Conservation (phyloP, 1,140 invertebrate genomes). For the Temnothorax longispinosus region DNA sequence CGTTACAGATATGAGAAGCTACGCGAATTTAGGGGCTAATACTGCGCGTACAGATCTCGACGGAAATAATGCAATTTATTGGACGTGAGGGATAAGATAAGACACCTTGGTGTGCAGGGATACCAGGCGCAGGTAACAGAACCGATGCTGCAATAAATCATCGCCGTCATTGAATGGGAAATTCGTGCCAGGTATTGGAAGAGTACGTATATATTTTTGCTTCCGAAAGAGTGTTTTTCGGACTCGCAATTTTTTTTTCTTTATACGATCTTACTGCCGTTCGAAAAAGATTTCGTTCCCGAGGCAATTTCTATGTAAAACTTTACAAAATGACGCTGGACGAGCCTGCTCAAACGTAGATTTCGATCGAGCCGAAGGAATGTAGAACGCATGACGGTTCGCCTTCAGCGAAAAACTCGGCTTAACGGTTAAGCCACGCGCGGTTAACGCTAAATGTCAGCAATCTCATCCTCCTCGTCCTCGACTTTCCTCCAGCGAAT, state of each 20-base stretch:
- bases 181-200: conserved; percentile 22
- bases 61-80: conserved; percentile 4
- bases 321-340: conserved; percentile 21
- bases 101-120: not conserved
- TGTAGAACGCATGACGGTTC: not conserved
- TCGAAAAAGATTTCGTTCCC: not conserved
- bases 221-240: not conserved
- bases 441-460: conserved; percentile 28
- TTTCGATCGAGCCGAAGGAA: not conserved
- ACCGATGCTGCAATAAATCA: conserved; percentile 8
- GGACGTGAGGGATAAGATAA: not conserved
- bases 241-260: not conserved
- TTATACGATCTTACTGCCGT: not conserved
- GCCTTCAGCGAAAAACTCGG: conserved; percentile 14
- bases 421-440: not conserved
- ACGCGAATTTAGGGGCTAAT: not conserved
- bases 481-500: conserved; percentile 11
- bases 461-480: not conserved
- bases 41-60: not conserved
- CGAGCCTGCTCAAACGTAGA: not conserved
- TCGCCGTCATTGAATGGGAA: not conserved
- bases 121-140: conserved; percentile 8
- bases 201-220: not conserved
- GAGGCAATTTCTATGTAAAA: conserved; percentile 12
- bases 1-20: conserved; percentile 11